Evolutionary conservation across 2,113 vertebrate species (phyloP), one percentile per base, ranked within the genome.

Genomic region (Myiozetetes cayanensis): DNA sequence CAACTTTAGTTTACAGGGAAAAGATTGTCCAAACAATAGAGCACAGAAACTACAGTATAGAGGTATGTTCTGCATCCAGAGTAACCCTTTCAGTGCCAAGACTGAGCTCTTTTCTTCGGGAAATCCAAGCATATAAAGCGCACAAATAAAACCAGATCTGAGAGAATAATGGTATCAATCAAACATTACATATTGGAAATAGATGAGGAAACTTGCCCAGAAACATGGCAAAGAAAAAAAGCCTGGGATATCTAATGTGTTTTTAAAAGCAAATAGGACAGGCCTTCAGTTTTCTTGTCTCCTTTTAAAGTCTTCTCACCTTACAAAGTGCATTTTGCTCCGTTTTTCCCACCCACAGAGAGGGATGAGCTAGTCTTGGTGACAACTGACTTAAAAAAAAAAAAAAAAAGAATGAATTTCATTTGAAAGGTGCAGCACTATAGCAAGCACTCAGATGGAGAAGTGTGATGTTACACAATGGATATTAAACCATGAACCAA

Each of bases 1-100:
- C 97, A 99, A 99, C 98, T 99, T 99, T 98, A 99, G 98, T 98
- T 98, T 99, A 98, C 99, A 99, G 95, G 99, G 99, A 91, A 99
- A 99, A 97, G 99, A 99, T 97, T 99, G 99, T 94, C 99, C 99
- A 89, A 99, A 99, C 98, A 99, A 99, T 97, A 98, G 99, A 98
- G 99, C 98, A 91, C 99, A 99, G 98, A 99, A 99, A 96, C 98
- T 99, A 88, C 99, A 99, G 90, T 99, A 99, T 96, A 99, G 99
- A 99, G 99, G 99, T 99, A 97, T 1, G 95, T 86, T 79, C 74
- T 63, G 33, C 70, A 84, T 37, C 67, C 89, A 59, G 25, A 86
- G 56, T n/a, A 30, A 88, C 23, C 50, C 15, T 76, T 77, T n/a
- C 43, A 58, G 30, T 76, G 56, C 55, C 66, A 62, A 41, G 41